Percentiles rank a stretch among this genome's conserved stretches.
Evolutionary conservation across 2,888 invertebrate species (phyloP).

Genomic region (Epirrhoe alternata): DNA sequence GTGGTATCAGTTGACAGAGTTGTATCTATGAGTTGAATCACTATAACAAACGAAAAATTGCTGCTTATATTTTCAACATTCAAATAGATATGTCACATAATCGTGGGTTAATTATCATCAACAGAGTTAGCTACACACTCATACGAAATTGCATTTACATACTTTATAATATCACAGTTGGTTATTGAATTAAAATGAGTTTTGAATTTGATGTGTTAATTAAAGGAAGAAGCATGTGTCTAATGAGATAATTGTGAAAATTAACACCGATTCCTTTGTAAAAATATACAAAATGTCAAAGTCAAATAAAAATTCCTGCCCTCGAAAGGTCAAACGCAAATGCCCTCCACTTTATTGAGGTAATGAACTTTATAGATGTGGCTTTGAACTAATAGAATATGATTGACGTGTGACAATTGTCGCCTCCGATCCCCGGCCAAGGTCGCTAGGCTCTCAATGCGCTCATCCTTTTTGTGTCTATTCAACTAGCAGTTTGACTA

Average conservation of each 20-base stretch:
- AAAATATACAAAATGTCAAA: neutral
- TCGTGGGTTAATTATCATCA: no score
- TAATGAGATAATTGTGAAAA: neutral
- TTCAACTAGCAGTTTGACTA: constrained; percentile 14
- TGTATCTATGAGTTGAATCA: no score
- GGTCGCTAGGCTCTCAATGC: constrained; percentile 62
- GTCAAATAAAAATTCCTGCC: constrained; percentile 29
- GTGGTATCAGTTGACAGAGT: no score
- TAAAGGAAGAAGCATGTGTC: no score
- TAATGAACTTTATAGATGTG: constrained; percentile 79
- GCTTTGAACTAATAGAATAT: constrained; percentile 79
- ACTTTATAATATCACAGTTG: no score
- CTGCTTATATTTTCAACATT: no score
- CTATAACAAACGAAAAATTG: no score
- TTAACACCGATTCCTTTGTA: neutral
- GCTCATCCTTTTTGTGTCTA: constrained; percentile 42
- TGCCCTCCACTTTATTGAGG: constrained; percentile 63
- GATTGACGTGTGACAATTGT: constrained; percentile 77
- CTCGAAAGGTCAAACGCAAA: constrained; percentile 53
- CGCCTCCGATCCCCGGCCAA: constrained; percentile 59
- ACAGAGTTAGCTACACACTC: no score
- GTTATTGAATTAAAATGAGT: no score
- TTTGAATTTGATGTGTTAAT: no score
- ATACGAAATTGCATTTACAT: no score
- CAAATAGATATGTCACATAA: no score